Evolutionary conservation across 2,113 vertebrate species (phyloP), one percentile per base, ranked within the genome.

Genomic region (Rhinoderma darwinii): DNA sequence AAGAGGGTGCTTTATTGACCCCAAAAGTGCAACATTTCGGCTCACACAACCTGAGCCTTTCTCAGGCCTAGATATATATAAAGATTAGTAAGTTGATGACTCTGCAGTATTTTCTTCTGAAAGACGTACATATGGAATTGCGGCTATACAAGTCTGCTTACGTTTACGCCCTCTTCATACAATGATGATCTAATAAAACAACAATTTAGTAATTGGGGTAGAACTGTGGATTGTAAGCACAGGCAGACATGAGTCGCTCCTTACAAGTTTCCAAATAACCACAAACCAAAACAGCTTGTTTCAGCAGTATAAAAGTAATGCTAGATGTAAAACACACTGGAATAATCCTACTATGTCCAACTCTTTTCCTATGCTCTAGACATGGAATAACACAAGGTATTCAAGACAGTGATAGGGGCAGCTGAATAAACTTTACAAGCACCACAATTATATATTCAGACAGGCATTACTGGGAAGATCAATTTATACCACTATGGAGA

Each of bases 221-320:
- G 73, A 27, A 75, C 11, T 75, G 39, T 27, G 41, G 73, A 75
- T 75, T 27, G 30, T 79, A 80, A 37, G 32, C 77, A n/a, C 37
- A 66, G 59, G 56, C 79, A 81, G 54, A 41, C 30, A 82, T 63
- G 56, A 27, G 30, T 39, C 15, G 76, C 78, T 61, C 56, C 8
- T 10, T 61, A 43, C 35, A 61, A 61, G 78, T 41, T n/a, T 81
- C 22, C 54, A 81, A 7, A 81, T 39, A 63, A 81, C 54, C 78
- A 61, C 78, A 81, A 81, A 81, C 54, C 78, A 81, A 81, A 61
- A 61, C 78, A 81, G 37, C 56, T 82, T 44, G 79, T 44, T 82
- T 61, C 79, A 82, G 79, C 79, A 43, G 6, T 82, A 66, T 43
- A 43, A 63, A 44, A 63, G 39, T 82, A 63, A 43, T 39, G 79